Evolutionary conservation across 2,797 vertebrate species (phyloP).

Genomic region (Anolis apletophallus): DNA sequence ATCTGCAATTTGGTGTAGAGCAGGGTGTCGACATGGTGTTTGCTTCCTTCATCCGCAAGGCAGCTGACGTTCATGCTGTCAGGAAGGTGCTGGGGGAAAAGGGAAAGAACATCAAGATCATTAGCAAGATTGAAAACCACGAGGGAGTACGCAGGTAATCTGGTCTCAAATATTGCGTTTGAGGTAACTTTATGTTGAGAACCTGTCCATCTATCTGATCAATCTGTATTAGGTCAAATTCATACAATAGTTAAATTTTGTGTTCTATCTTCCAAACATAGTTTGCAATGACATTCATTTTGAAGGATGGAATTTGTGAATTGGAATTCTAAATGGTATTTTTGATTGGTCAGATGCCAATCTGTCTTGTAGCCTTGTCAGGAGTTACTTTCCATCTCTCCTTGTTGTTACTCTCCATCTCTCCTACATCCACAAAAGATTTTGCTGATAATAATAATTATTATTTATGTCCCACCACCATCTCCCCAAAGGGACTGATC

Average conservation of each 20-base stretch:
- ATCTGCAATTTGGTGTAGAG: constrained; percentile 91
- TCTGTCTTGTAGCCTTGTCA: not conserved
- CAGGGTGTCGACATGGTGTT: constrained; percentile 98
- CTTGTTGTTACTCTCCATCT: not conserved
- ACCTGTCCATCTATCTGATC: not conserved
- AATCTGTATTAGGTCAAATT: not conserved
- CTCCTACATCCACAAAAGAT: not conserved
- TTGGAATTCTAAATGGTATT: not conserved
- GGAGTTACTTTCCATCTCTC: not conserved
- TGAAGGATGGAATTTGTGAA: not conserved
- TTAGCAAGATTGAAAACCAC: constrained; percentile 98
- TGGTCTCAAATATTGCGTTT: too few relatives aligned
- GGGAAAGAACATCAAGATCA: constrained; percentile 98
- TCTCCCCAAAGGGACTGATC: not conserved
- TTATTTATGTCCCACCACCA: too few relatives aligned
- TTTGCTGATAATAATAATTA: not conserved
- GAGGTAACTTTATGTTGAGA: not conserved
- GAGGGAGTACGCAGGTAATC: constrained; percentile 94
- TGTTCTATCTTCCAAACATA: not conserved
- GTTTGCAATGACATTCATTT: not conserved
- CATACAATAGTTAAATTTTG: not conserved
- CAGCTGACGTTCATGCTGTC: constrained; percentile 91
- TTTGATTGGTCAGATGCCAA: not conserved
- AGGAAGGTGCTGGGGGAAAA: constrained; percentile 92
- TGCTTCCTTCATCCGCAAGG: constrained; percentile 98